These are phyloP conservation scores for Trichoplusia ni DNA, from an alignment of 1,140 invertebrate species.

Conservation along the genomic window DNA sequence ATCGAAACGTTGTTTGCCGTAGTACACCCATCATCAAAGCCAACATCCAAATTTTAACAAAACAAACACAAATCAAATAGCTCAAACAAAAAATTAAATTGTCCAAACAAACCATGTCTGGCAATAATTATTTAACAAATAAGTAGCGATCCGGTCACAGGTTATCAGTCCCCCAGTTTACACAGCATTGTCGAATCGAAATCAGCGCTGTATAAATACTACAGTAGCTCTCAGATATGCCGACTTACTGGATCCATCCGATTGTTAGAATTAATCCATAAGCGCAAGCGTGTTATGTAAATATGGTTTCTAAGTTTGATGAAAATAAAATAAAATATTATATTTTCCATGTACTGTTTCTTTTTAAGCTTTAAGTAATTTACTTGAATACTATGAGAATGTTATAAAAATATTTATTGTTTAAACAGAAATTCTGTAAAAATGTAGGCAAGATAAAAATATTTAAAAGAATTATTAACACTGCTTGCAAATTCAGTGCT, in stretches of 20 bases:
- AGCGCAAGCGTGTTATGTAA: slow-evolving; percentile 36
- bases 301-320: too few relatives aligned
- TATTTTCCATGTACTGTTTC: too few relatives aligned
- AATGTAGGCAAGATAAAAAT: too few relatives aligned
- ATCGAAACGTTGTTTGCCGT: too few relatives aligned
- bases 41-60: background rate
- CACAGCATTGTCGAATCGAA: slow-evolving; percentile 55
- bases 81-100: background rate
- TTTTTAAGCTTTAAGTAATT: too few relatives aligned
- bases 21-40: too few relatives aligned
- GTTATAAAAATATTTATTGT: too few relatives aligned
- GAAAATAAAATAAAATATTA: too few relatives aligned
- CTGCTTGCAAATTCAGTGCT: too few relatives aligned
- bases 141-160: slow-evolving; percentile 37
- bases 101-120: slow-evolving; percentile 21
- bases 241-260: slow-evolving; percentile 30
- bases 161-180: slow-evolving; percentile 55
- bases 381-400: too few relatives aligned
- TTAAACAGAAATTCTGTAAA: too few relatives aligned
- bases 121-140: slow-evolving; percentile 40
- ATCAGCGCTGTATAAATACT: slow-evolving; percentile 69
- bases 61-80: background rate
- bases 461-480: too few relatives aligned
- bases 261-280: slow-evolving; percentile 21
- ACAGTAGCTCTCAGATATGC: slow-evolving; percentile 48